Evolutionary conservation across 2,888 invertebrate genomes (phyloP), one percentile per base, ranked within the genome.

Genomic region (Cremastinae sp.): DNA sequence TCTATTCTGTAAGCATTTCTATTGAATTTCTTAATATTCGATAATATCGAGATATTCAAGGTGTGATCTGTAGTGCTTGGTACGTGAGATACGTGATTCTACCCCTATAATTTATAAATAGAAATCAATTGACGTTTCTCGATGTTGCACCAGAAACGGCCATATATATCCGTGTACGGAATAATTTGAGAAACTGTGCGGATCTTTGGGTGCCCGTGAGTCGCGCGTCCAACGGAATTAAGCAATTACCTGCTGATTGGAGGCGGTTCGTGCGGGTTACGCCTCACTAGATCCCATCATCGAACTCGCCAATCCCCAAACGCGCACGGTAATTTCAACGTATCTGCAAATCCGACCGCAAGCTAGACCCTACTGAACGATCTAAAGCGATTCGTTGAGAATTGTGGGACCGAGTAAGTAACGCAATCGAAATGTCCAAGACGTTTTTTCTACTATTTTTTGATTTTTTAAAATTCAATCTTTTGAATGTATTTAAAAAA

Each of bases 161-260:
- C 43, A 43, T 59, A 49, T 51, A 18, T 43, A 53, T 18, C 45
- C 35, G n/a, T 9, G 49, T 16, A 55, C 55, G 12, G 41, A 55
- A 70, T 62, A 62, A 41, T 37, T 35, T 9, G 59, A 64, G 62
- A 37, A 47, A 18, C 14, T 5, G 28, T 22, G 8, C 47, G 61
- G 37, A 14, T 10, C 14, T 10, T 28, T 16, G 22, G 41, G 55
- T 28, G 53, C 73, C 28, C 47, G 53, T 56, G n/a, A n/a, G 59
- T 65, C 49, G 69, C 28, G 28, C 22, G 53, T 62, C 79, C 80
- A 80, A 79, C 82, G 84, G 85, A 87, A 88, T 85, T 86, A 88
- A 87, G 86, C 88, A 88, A 88, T 88, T 88, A 88, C 84, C 85
- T 83, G 84, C 85, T 88, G 88, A 88, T 88, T 88, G 87, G 86